Percentiles rank a stretch among this genome's conserved stretches.
These are phyloP conservation scores for Drosophila mimetica DNA, from an alignment of 2,888 invertebrate species.

Conservation along the genomic window DNA sequence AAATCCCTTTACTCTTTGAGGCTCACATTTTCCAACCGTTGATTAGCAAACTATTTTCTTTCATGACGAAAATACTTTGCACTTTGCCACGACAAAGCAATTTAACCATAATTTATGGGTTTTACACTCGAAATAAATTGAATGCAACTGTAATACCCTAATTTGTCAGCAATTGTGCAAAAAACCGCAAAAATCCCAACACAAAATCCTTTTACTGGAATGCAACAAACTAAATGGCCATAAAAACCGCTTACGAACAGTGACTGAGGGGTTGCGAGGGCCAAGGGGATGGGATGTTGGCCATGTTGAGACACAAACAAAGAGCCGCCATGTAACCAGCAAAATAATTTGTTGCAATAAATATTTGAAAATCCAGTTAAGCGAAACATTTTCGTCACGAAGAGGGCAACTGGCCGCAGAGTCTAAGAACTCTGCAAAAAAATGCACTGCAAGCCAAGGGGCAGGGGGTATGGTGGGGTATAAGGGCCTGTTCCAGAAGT, in stretches of 20 bases:
- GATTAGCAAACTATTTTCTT: not conserved
- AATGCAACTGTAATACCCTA: constrained; percentile 41
- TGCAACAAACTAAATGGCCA: constrained; percentile 67
- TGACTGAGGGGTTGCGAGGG: not conserved
- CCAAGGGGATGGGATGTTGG: constrained; percentile 5
- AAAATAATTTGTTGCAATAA: constrained; percentile 80
- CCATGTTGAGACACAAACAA: constrained; percentile 45
- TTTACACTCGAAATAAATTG: constrained; percentile 35
- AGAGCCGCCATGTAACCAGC: constrained; percentile 60
- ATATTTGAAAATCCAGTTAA: constrained; percentile 81
- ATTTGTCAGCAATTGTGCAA: constrained; percentile 54
- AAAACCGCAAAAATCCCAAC: constrained; percentile 39
- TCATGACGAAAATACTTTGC: constrained; percentile 7
- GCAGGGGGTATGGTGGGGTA: not conserved
- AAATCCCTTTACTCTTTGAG: not conserved
- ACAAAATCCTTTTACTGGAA: constrained; percentile 53
- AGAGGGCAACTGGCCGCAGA: constrained; percentile 54
- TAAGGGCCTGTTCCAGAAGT: not conserved
- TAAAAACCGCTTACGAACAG: constrained; percentile 60
- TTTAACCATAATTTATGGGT: constrained; percentile 24
- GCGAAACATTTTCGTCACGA: constrained; percentile 79
- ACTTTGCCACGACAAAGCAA: constrained; percentile 12
- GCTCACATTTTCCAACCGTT: not conserved
- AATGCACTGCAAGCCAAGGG: constrained; percentile 28
- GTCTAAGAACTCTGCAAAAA: constrained; percentile 42